Conservation (phyloP, 1,140 invertebrate species). For the Argopecten irradians region DNA sequence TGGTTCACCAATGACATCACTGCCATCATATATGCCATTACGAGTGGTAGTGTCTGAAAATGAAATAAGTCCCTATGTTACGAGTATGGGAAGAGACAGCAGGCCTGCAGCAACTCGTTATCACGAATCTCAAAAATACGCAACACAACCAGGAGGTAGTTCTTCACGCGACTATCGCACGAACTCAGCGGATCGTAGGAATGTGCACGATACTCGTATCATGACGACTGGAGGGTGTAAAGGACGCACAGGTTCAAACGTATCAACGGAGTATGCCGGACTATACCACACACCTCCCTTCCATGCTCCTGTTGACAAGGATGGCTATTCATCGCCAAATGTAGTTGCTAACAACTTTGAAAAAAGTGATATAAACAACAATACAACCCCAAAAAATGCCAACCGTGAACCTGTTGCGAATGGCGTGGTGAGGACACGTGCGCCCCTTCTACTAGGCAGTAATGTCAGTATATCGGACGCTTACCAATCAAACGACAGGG, state of each 20-base stretch:
- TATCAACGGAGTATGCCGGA: conserved; percentile 45
- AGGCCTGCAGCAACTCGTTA: background rate
- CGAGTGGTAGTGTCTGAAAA: conserved; percentile 33
- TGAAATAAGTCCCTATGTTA: conserved; percentile 48
- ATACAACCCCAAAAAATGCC: conserved; percentile 37
- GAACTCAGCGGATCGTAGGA: conserved; percentile 40
- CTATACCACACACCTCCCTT: conserved; percentile 51
- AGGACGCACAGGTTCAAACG: conserved; percentile 30
- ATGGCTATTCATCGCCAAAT: conserved; percentile 35
- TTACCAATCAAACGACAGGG: conserved; percentile 37
- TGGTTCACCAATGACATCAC: background rate
- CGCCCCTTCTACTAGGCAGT: conserved; percentile 61
- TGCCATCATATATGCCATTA: conserved; percentile 35
- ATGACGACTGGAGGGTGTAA: conserved; percentile 35
- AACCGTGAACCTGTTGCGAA: conserved; percentile 6
- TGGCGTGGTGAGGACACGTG: conserved; percentile 47
- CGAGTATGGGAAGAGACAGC: conserved; percentile 43
- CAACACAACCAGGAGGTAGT: background rate
- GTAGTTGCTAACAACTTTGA: conserved; percentile 28
- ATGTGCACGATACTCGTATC: conserved; percentile 27
- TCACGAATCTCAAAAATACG: conserved; percentile 5
- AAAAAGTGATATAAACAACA: conserved; percentile 49
- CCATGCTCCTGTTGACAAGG: conserved; percentile 37
- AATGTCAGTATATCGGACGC: conserved; percentile 64
- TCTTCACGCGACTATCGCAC: conserved; percentile 25